Evolutionary conservation across 2,888 invertebrate species (phyloP).

Genomic region (Thyatira batis): DNA sequence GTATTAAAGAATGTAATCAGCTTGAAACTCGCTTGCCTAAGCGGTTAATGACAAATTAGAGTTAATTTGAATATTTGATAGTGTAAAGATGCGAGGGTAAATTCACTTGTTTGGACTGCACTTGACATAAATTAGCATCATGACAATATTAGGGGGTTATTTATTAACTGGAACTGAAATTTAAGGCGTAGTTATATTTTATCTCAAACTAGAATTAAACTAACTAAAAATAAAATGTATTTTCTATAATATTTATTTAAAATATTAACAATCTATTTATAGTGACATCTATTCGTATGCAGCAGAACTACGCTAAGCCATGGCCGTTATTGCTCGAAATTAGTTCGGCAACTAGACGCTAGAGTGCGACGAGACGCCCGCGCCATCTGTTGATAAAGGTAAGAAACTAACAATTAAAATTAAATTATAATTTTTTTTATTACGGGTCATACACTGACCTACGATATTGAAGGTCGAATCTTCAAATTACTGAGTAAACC

Average conservation of each 20-base stretch:
- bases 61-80: conserved; percentile 63
- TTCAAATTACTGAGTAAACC: too few species aligned
- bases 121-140: conserved; percentile 59
- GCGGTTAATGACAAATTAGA: conserved; percentile 53
- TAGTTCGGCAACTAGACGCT: neutral
- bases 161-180: neutral
- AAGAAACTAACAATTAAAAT: too few species aligned
- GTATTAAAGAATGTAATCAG: conserved; percentile 50
- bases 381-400: neutral
- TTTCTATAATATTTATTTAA: too few species aligned
- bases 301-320: neutral
- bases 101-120: conserved; percentile 41
- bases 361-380: neutral
- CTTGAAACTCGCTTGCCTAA: conserved; percentile 55
- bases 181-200: too few species aligned
- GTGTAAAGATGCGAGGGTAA: conserved; percentile 45
- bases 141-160: conserved; percentile 13
- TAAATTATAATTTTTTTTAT: too few species aligned
- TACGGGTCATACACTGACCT: too few species aligned
- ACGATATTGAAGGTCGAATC: too few species aligned
- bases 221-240: too few species aligned
- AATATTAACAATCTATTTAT: neutral
- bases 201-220: too few species aligned
- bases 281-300: neutral
- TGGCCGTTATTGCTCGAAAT: neutral